Percentiles rank a stretch among this genome's conserved stretches.
Conservation (phyloP, 2,888 invertebrate genomes). For the Marasmarcha lunaedactyla region DNA sequence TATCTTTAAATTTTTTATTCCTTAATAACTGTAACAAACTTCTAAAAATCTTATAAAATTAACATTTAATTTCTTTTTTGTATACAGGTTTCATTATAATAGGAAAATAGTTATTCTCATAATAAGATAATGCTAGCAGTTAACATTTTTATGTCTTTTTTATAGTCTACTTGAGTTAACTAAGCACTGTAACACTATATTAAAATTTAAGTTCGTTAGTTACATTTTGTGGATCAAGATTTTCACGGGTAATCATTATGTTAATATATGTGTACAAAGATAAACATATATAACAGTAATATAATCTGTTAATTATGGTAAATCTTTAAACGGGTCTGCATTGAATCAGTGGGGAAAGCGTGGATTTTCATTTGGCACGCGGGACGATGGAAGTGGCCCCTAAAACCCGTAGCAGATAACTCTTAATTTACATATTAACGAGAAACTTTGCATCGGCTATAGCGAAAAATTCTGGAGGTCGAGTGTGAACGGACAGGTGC, state of each 20-base stretch:
- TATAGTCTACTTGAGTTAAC: constrained; percentile 42
- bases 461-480: constrained; percentile 53
- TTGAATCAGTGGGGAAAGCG: constrained; percentile 45
- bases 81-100: background rate
- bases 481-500: constrained; percentile 59
- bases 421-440: constrained; percentile 68
- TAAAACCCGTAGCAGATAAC: constrained; percentile 50
- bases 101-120: constrained; percentile 28
- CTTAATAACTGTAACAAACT: too few relatives aligned
- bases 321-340: constrained; percentile 46
- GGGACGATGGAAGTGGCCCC: constrained; percentile 44
- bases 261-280: constrained; percentile 33
- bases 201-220: constrained; percentile 35
- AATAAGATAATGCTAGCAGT: constrained; percentile 34
- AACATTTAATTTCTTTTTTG: background rate
- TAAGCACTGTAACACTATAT: constrained; percentile 40
- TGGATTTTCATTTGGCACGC: constrained; percentile 41
- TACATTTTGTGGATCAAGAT: constrained; percentile 29
- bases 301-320: constrained; percentile 48
- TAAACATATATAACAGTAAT: constrained; percentile 40
- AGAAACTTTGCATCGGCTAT: constrained; percentile 61
- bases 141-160: constrained; percentile 42
- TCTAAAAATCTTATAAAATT: background rate
- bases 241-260: constrained; percentile 36
- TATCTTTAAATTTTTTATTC: too few relatives aligned